These are phyloP conservation scores for Nymphalis c-album DNA, from an alignment of 2,888 invertebrate genomes.

Conservation along the genomic window DNA sequence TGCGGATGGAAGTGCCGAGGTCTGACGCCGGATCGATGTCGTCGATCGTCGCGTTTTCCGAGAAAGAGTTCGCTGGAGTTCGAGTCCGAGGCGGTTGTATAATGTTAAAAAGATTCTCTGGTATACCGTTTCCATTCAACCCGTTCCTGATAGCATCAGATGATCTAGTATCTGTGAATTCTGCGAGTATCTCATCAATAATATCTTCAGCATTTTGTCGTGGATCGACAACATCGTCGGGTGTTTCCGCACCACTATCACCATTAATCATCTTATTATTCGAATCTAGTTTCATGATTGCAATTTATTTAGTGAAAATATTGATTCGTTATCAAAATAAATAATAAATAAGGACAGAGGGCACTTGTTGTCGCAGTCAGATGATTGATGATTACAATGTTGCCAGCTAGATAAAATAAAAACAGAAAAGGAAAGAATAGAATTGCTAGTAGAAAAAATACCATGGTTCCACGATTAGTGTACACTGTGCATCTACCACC, in stretches of 20 bases:
- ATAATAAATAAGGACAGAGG: slow-evolving; percentile 53
- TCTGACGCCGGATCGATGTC: slow-evolving; percentile 78
- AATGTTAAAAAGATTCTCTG: slow-evolving; percentile 67
- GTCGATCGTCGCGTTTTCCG: slow-evolving; percentile 70
- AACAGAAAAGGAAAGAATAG: neutral
- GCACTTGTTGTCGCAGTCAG: slow-evolving; percentile 54
- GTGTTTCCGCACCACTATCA: slow-evolving; percentile 67
- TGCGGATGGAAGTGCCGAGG: slow-evolving; percentile 74
- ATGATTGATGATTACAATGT: slow-evolving; percentile 63
- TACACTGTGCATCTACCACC: no score
- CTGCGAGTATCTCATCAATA: slow-evolving; percentile 75
- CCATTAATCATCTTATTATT: slow-evolving; percentile 77
- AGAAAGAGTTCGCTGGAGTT: slow-evolving; percentile 74
- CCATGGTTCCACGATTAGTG: no score
- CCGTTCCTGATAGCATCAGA: slow-evolving; percentile 61
- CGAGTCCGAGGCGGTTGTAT: slow-evolving; percentile 74
- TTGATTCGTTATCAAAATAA: slow-evolving; percentile 66
- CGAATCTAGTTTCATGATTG: slow-evolving; percentile 76
- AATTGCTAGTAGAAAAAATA: neutral
- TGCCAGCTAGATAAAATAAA: slow-evolving; percentile 44
- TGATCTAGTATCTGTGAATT: slow-evolving; percentile 71
- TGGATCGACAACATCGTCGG: slow-evolving; percentile 71
- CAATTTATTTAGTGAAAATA: slow-evolving; percentile 45
- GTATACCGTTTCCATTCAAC: slow-evolving; percentile 65
- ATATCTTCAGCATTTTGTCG: slow-evolving; percentile 76